A percentile compares a stretch with the other conserved stretches of the same genome.
Conservation (phyloP, 2,797 vertebrate genomes). For the Etheostoma perlongum region DNA sequence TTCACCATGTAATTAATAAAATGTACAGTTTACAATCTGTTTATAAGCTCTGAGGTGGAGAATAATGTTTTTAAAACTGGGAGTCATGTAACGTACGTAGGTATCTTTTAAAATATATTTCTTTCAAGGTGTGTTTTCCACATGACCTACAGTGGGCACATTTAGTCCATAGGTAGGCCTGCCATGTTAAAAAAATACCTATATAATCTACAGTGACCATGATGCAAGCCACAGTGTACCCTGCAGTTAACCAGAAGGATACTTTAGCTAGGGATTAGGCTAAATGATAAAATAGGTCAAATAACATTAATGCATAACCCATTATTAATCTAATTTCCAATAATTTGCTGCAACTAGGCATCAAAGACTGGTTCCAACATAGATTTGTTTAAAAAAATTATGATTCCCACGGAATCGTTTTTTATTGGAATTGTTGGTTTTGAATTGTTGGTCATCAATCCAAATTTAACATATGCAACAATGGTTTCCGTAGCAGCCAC, state of each 20-base stretch:
- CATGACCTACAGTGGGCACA: neutral
- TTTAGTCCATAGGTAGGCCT: neutral
- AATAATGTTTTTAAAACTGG: neutral
- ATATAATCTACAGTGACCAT: conserved; percentile 19
- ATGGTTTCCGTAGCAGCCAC: no score
- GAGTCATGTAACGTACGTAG: neutral
- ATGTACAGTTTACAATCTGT: neutral
- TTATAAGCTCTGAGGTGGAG: neutral
- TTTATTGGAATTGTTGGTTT: no score
- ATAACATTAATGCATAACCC: conserved; percentile 45
- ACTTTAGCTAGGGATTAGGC: conserved; percentile 64
- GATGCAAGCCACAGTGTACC: conserved; percentile 14
- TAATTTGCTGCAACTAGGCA: neutral
- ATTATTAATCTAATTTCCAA: conserved; percentile 52
- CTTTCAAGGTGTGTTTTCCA: neutral
- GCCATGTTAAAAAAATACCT: conserved; percentile 11
- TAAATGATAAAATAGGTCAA: conserved; percentile 56
- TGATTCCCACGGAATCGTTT: no score
- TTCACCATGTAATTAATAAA: neutral
- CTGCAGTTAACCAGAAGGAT: conserved; percentile 16
- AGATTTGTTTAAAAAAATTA: no score
- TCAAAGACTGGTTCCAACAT: no score
- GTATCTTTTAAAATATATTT: neutral
- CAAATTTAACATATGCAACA: no score
- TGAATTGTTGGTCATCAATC: no score